Evolutionary conservation across 1,140 invertebrate genomes (phyloP).

Genomic region (Ectropis grisescens): DNA sequence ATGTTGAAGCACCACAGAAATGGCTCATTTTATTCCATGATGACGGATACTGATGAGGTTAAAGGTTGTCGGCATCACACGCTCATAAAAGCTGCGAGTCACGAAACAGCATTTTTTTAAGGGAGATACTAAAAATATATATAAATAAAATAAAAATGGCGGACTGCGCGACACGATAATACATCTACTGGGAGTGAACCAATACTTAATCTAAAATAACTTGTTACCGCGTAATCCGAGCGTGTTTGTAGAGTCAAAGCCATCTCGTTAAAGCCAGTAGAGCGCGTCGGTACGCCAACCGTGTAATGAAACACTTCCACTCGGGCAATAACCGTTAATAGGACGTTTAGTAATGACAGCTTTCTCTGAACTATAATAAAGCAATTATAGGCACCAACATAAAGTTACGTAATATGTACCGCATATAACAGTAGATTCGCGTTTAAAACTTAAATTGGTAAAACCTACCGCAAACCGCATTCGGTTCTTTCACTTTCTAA

Average conservation of each 20-base stretch:
- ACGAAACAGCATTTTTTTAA: too few relatives aligned
- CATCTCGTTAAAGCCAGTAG: constrained; percentile 45
- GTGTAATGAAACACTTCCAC: constrained; percentile 64
- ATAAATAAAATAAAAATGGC: too few relatives aligned
- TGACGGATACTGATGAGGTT: too few relatives aligned
- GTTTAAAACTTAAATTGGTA: constrained; percentile 6
- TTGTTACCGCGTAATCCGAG: too few relatives aligned
- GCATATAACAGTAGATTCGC: background rate
- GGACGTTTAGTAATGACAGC: constrained; percentile 41
- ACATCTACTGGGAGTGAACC: too few relatives aligned
- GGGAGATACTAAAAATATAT: too few relatives aligned
- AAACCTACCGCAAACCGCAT: constrained; percentile 12
- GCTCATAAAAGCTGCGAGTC: too few relatives aligned
- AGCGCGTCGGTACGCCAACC: constrained; percentile 43
- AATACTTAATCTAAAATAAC: too few relatives aligned
- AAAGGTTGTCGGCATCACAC: too few relatives aligned
- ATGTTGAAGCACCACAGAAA: constrained; percentile 13
- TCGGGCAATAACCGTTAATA: constrained; percentile 56
- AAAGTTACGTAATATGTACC: constrained; percentile 20
- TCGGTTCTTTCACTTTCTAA: constrained; percentile 21
- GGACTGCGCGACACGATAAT: too few relatives aligned
- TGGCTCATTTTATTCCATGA: constrained; percentile 17
- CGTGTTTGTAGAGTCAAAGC: constrained; percentile 37
- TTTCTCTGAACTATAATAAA: constrained; percentile 36
- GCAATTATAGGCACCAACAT: constrained; percentile 34